phyloP scores from a whole-genome alignment of 2,888 invertebrate genomes.

The Conistra vaccinii region DNA sequence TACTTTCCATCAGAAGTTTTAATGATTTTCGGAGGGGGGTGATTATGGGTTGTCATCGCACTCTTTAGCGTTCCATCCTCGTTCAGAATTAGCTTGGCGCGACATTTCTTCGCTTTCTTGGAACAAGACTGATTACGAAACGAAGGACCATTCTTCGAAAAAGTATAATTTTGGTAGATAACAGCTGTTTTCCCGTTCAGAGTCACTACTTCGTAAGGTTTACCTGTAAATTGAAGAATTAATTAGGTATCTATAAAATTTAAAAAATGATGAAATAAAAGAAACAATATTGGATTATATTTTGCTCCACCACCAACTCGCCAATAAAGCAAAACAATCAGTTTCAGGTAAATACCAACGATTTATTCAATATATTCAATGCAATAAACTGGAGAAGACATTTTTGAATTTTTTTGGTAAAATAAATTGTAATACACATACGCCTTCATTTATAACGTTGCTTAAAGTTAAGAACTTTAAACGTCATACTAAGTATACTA shows the following conservation, averaged over 20 bases:
- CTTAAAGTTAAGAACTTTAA: too few species aligned
- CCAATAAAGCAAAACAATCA: neutral
- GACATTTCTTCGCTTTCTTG: slow-evolving; percentile 57
- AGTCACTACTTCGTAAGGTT: slow-evolving; percentile 31
- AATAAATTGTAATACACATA: neutral
- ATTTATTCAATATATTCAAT: neutral
- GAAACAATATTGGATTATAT: neutral
- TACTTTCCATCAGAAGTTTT: slow-evolving; percentile 35
- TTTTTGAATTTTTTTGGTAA: neutral
- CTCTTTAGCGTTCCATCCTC: slow-evolving; percentile 53
- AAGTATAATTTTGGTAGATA: slow-evolving; percentile 60
- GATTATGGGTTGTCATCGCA: slow-evolving; percentile 63
- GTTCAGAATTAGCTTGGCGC: slow-evolving; percentile 66
- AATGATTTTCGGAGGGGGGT: slow-evolving; percentile 62
- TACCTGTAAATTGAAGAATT: slow-evolving; percentile 34
- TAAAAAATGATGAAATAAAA: neutral
- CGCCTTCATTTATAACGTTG: too few species aligned
- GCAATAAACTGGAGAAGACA: neutral
- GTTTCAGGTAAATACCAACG: neutral
- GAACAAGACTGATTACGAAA: slow-evolving; percentile 60
- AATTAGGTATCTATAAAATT: too few species aligned
- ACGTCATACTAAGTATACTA: too few species aligned
- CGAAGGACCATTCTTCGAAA: slow-evolving; percentile 53
- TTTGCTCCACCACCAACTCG: neutral
- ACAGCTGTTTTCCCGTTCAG: slow-evolving; percentile 47